These are phyloP conservation scores for Drosophila nannoptera DNA, from an alignment of 1,140 invertebrate genomes.

Conservation along the genomic window DNA sequence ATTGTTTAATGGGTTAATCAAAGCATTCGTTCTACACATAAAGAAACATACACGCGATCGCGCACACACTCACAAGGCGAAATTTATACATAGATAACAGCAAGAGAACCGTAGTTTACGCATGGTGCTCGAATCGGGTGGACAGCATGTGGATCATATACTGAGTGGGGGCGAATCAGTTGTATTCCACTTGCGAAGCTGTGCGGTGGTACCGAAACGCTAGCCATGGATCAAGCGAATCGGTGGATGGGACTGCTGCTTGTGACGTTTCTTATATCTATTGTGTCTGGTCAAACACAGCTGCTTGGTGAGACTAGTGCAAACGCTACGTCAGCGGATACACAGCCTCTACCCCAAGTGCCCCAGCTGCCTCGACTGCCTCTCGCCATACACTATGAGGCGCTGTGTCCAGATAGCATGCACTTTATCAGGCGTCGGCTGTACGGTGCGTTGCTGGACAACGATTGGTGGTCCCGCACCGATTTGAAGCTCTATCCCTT, in stretches of 20 bases:
- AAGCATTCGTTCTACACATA: neutral
- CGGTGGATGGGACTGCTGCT: conserved; percentile 39
- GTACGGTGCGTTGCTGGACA: conserved; percentile 45
- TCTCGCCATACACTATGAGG: conserved; percentile 70
- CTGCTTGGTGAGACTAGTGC: conserved; percentile 12
- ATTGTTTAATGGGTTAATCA: conserved; percentile 26
- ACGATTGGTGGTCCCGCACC: conserved; percentile 53
- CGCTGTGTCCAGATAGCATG: conserved; percentile 72
- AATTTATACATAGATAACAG: conserved; percentile 29
- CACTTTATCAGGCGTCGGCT: conserved; percentile 61
- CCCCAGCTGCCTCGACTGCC: conserved; percentile 19
- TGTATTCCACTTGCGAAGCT: conserved; percentile 51
- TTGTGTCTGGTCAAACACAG: conserved; percentile 11
- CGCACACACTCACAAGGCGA: neutral
- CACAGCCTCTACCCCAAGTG: neutral
- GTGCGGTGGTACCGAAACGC: conserved; percentile 29
- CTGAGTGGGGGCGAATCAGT: conserved; percentile 36
- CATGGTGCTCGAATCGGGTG: neutral
- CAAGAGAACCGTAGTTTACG: conserved; percentile 7
- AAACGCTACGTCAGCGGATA: neutral
- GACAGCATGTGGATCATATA: conserved; percentile 9
- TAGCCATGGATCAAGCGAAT: conserved; percentile 1
- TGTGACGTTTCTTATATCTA: conserved; percentile 9
- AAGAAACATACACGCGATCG: neutral
- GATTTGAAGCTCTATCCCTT: conserved; percentile 73